Percentiles rank a stretch among this genome's conserved stretches.
These are phyloP conservation scores for Ceyx margarethae DNA, from an alignment of 2,113 vertebrate species.

Conservation along the genomic window DNA sequence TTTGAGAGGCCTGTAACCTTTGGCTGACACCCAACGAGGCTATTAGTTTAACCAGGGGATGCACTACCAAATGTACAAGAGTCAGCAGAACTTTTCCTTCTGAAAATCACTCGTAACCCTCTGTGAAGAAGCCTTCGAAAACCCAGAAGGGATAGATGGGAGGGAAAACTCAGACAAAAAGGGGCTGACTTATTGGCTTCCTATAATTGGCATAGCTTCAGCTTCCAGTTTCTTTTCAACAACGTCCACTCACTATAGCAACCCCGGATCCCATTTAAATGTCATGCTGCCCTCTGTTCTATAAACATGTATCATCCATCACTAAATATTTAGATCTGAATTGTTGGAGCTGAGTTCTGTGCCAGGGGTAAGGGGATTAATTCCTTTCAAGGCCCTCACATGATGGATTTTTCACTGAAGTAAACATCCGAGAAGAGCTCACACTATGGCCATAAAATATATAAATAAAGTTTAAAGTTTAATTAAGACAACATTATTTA, in stretches of 20 bases:
- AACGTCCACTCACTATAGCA: slow-evolving; percentile 73
- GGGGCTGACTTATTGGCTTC: slow-evolving; percentile 74
- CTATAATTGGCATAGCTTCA: slow-evolving; percentile 71
- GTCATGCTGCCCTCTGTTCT: slow-evolving; percentile 83
- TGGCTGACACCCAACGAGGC: slow-evolving; percentile 86
- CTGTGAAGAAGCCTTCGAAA: slow-evolving; percentile 66
- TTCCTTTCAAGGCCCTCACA: slow-evolving; percentile 83
- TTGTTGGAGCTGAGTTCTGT: slow-evolving; percentile 84
- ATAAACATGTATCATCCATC: slow-evolving; percentile 88
- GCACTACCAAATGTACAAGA: slow-evolving; percentile 79
- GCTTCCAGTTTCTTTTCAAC: slow-evolving; percentile 76
- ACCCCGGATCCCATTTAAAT: slow-evolving; percentile 80
- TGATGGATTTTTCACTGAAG: slow-evolving; percentile 85
- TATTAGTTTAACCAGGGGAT: slow-evolving; percentile 86
- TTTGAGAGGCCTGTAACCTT: slow-evolving; percentile 87
- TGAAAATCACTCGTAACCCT: slow-evolving; percentile 72
- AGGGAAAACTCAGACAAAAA: slow-evolving; percentile 51
- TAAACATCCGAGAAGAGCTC: slow-evolving; percentile 86
- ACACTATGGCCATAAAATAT: slow-evolving; percentile 82
- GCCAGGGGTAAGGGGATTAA: slow-evolving; percentile 86
- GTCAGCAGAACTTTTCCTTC: slow-evolving; percentile 80
- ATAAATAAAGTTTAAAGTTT: slow-evolving; percentile 87
- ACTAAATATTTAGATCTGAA: slow-evolving; percentile 90
- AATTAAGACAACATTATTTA: slow-evolving; percentile 87
- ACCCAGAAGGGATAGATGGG: slow-evolving; percentile 52